Evolutionary conservation across 2,113 vertebrate genomes (phyloP).

Genomic region (Petaurus breviceps): DNA sequence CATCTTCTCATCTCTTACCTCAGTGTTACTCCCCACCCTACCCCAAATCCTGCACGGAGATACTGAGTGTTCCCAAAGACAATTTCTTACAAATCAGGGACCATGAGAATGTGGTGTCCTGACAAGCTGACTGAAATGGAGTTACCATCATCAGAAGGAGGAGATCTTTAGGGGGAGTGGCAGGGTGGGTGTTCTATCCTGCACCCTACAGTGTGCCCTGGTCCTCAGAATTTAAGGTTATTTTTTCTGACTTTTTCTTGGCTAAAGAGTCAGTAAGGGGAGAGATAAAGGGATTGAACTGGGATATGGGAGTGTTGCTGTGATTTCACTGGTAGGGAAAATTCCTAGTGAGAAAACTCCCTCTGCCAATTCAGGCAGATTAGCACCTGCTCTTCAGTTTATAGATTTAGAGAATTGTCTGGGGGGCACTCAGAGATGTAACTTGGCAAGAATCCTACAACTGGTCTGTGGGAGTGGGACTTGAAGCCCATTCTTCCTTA

Average conservation of each 20-base stretch:
- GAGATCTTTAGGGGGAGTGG: background rate
- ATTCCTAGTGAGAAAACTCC: background rate
- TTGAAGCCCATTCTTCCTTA: background rate
- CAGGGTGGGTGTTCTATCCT: background rate
- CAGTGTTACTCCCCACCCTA: background rate
- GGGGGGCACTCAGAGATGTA: background rate
- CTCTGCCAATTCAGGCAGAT: background rate
- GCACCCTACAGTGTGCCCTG: background rate
- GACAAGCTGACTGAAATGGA: background rate
- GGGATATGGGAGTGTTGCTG: background rate
- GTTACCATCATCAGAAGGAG: background rate
- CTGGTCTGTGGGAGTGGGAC: background rate
- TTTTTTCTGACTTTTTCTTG: background rate
- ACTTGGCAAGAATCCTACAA: background rate
- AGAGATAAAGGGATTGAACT: background rate
- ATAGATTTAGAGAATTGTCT: background rate
- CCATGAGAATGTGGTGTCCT: background rate
- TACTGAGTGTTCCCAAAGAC: background rate
- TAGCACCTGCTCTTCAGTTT: background rate
- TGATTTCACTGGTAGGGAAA: background rate
- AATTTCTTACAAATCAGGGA: background rate
- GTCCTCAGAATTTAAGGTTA: background rate
- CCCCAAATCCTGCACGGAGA: background rate
- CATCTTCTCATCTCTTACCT: background rate
- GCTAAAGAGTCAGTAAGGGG: background rate